These are phyloP conservation scores for Choristoneura rosaceana DNA, from an alignment of 2,888 invertebrate species.

Conservation along the genomic window DNA sequence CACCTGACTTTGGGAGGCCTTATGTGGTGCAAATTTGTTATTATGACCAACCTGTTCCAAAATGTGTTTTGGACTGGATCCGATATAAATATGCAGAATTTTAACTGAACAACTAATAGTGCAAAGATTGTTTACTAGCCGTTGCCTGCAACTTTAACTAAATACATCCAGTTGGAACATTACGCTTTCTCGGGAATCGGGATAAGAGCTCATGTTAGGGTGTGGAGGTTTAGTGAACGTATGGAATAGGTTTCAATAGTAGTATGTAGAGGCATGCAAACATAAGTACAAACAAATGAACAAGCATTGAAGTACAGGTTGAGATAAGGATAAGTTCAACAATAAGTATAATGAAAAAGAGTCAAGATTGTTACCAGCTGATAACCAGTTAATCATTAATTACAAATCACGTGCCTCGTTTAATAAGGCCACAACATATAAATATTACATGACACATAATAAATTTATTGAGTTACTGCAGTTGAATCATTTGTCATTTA, in stretches of 20 bases:
- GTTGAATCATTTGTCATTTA: conserved; percentile 41
- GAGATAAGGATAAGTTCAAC: background rate
- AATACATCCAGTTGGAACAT: no score
- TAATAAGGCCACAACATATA: conserved; percentile 32
- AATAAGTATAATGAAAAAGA: background rate
- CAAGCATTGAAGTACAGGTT: no score
- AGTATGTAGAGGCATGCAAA: no score
- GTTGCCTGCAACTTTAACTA: no score
- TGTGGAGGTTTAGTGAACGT: no score
- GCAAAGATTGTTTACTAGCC: background rate
- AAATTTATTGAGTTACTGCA: conserved; percentile 41
- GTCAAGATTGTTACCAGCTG: background rate
- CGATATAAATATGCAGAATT: background rate
- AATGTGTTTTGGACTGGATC: conserved; percentile 4
- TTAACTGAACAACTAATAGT: background rate
- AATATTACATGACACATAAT: conserved; percentile 36
- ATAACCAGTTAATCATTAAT: background rate
- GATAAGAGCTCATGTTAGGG: no score
- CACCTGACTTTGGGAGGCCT: conserved; percentile 39
- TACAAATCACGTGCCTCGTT: conserved; percentile 19
- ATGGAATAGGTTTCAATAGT: no score
- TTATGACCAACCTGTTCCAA: conserved; percentile 14
- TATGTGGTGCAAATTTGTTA: conserved; percentile 25
- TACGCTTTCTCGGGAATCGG: no score
- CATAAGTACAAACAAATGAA: no score